Percentiles rank a stretch among this genome's conserved stretches.
phyloP scores from a whole-genome alignment of 2,797 vertebrate genomes.

The Brachyrhaphis roseni region DNA sequence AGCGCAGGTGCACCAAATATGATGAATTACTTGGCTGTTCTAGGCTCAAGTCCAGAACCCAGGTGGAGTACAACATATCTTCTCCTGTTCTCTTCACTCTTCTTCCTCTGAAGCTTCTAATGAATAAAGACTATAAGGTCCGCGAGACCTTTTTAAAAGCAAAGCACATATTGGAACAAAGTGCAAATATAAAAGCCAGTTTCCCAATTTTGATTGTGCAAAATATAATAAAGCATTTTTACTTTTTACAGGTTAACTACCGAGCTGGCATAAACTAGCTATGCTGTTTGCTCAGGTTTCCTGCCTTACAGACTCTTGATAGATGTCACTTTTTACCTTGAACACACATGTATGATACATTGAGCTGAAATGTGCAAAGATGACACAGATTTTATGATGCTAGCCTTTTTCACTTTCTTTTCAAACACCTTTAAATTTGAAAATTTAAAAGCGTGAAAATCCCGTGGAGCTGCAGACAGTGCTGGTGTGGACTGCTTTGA shows the following conservation, averaged over 20 bases:
- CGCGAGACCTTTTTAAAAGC: background rate
- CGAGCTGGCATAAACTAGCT: background rate
- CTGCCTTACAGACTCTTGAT: background rate
- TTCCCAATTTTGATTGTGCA: background rate
- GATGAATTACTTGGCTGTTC: background rate
- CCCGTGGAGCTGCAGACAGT: background rate
- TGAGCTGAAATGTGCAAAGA: background rate
- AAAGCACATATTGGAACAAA: background rate
- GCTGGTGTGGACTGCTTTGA: background rate
- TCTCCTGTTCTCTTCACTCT: background rate
- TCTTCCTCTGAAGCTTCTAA: background rate
- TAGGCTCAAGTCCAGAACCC: background rate
- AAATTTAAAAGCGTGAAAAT: background rate
- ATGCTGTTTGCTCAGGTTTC: background rate
- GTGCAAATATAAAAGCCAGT: background rate
- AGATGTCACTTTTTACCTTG: background rate
- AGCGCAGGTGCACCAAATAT: background rate
- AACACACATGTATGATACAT: background rate
- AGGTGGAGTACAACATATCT: background rate
- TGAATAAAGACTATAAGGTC: background rate
- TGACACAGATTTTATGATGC: background rate
- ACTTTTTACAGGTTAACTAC: background rate
- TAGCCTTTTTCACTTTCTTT: background rate
- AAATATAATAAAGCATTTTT: background rate
- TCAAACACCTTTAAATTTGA: background rate